phyloP scores from a whole-genome alignment of 2,888 invertebrate species.

The Polyommatus icarus region DNA sequence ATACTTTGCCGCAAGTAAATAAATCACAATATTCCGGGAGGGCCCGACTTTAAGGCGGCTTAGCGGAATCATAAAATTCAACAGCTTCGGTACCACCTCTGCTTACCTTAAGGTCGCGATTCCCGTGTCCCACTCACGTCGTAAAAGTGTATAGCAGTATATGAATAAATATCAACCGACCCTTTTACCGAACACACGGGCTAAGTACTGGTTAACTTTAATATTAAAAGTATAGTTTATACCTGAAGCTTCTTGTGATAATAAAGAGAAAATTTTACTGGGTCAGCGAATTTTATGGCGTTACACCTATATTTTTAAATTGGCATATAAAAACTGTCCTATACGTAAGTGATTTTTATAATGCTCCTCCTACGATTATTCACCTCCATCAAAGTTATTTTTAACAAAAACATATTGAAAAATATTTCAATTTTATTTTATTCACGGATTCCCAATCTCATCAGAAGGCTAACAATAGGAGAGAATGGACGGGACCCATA shows the following conservation, averaged over 20 bases:
- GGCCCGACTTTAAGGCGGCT: slow-evolving; percentile 79
- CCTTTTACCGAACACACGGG: slow-evolving; percentile 71
- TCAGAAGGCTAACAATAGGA: slow-evolving; percentile 21
- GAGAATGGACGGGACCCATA: slow-evolving; percentile 28
- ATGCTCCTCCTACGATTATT: background rate
- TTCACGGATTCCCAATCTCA: slow-evolving; percentile 17
- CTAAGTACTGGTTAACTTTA: slow-evolving; percentile 54
- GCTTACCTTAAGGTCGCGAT: slow-evolving; percentile 73
- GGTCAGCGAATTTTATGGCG: slow-evolving; percentile 6
- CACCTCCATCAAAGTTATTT: background rate
- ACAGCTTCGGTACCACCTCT: slow-evolving; percentile 71
- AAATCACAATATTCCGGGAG: slow-evolving; percentile 81
- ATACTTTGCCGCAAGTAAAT: slow-evolving; percentile 76
- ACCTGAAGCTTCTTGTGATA: background rate
- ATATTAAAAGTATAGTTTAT: slow-evolving; percentile 33
- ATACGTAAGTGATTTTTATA: background rate
- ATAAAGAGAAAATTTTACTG: slow-evolving; percentile 19
- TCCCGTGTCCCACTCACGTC: slow-evolving; percentile 74
- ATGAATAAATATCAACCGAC: slow-evolving; percentile 74
- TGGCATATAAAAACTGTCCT: background rate
- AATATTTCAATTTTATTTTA: background rate
- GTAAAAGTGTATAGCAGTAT: slow-evolving; percentile 75
- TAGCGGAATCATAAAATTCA: slow-evolving; percentile 80
- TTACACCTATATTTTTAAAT: background rate
- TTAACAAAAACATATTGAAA: background rate